These are phyloP conservation scores for Drosophila ercepeae DNA, from an alignment of 1,140 invertebrate genomes.

Conservation along the genomic window DNA sequence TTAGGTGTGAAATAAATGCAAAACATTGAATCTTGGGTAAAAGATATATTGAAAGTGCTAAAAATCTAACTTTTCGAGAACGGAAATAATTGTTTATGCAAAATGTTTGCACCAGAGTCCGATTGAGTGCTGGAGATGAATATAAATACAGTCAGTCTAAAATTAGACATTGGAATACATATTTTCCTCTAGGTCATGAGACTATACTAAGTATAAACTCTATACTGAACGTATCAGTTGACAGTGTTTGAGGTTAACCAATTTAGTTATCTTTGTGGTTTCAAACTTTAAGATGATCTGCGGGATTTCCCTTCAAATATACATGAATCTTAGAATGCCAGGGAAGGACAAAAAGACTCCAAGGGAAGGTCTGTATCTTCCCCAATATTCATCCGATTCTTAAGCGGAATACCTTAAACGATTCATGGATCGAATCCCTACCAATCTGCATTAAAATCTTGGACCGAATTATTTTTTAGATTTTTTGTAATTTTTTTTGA, in stretches of 20 bases:
- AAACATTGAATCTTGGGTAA: conserved; percentile 31
- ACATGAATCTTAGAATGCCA: no score
- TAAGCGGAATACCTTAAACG: no score
- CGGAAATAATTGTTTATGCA: conserved; percentile 71
- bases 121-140: conserved; percentile 41
- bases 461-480: no score
- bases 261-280: not conserved
- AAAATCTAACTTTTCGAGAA: conserved; percentile 31
- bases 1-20: conserved; percentile 72
- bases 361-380: no score
- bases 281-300: not conserved
- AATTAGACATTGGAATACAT: conserved; percentile 8
- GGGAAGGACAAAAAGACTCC: no score
- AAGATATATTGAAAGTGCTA: conserved; percentile 39
- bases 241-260: not conserved
- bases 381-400: no score
- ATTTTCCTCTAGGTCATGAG: not conserved
- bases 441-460: no score
- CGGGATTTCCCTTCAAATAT: no score
- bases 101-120: conserved; percentile 33
- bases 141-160: conserved; percentile 34
- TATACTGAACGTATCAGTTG: not conserved
- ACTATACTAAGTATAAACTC: not conserved
- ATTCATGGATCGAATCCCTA: no score
- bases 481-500: no score